Evolutionary conservation across 2,797 vertebrate genomes (phyloP).

Genomic region (Tadarida brasiliensis): DNA sequence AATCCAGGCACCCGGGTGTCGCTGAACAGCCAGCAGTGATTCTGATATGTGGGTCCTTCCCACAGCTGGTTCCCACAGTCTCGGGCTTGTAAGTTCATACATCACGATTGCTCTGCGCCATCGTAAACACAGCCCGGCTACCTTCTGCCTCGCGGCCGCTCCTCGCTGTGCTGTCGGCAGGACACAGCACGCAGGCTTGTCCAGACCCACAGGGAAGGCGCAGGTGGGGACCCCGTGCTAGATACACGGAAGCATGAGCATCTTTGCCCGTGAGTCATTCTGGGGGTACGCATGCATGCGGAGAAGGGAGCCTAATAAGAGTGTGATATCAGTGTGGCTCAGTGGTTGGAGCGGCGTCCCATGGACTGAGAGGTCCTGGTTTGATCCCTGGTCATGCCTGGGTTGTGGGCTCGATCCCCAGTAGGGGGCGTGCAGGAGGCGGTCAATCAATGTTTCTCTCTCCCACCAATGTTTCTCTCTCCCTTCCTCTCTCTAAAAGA

Average conservation of each 20-base stretch:
- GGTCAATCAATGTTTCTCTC: no score
- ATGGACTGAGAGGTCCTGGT: no score
- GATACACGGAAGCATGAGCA: background rate
- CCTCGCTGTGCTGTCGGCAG: background rate
- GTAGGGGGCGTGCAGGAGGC: no score
- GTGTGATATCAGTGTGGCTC: background rate
- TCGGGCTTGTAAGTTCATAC: background rate
- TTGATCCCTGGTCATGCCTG: no score
- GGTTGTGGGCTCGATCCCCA: no score
- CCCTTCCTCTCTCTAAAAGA: no score
- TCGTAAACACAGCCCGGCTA: background rate
- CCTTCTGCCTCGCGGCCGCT: background rate
- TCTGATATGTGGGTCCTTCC: no score
- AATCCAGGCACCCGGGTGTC: background rate
- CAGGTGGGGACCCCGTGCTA: background rate
- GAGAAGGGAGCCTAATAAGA: background rate
- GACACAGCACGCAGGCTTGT: background rate
- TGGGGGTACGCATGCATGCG: fast-evolving
- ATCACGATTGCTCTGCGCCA: background rate
- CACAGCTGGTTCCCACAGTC: background rate
- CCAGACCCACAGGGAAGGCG: background rate
- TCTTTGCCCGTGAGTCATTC: background rate
- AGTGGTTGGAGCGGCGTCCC: no score
- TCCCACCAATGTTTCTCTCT: no score
- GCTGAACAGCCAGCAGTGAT: background rate